Percentiles rank a stretch among this genome's conserved stretches.
Conservation (phyloP, 2,113 vertebrate species). For the Bos javanicus region DNA sequence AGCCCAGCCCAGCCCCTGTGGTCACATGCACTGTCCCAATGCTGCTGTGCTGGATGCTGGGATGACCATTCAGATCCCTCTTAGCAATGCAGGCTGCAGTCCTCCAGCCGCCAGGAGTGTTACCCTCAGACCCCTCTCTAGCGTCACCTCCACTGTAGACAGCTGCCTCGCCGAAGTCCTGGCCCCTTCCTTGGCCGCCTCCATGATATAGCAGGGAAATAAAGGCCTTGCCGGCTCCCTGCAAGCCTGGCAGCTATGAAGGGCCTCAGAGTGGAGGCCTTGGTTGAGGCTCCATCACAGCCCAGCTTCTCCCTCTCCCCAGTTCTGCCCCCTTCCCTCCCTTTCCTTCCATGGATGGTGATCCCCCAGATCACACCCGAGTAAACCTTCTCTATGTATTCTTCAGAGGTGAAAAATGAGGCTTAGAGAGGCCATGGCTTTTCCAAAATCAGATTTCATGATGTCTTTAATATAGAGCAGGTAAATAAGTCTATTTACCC, state of each 20-base stretch:
- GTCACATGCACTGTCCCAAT: background rate
- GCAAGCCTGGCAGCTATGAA: background rate
- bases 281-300: background rate
- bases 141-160: background rate
- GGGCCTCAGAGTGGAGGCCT: background rate
- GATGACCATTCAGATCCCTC: background rate
- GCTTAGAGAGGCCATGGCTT: background rate
- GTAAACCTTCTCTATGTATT: background rate
- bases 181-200: background rate
- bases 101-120: background rate
- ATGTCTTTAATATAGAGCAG: background rate
- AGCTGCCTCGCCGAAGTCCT: accelerated
- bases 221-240: background rate
- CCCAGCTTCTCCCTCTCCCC: background rate
- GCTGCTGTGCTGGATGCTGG: background rate
- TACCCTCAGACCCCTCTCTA: background rate
- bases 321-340: background rate
- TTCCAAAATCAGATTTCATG: background rate
- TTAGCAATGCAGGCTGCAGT: background rate
- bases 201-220: background rate
- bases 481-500: background rate
- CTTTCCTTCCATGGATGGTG: background rate
- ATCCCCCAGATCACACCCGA: no score
- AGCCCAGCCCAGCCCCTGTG: background rate
- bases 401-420: background rate